phyloP scores from a whole-genome alignment of 2,797 vertebrate species.

The Moxostoma hubbsi region DNA sequence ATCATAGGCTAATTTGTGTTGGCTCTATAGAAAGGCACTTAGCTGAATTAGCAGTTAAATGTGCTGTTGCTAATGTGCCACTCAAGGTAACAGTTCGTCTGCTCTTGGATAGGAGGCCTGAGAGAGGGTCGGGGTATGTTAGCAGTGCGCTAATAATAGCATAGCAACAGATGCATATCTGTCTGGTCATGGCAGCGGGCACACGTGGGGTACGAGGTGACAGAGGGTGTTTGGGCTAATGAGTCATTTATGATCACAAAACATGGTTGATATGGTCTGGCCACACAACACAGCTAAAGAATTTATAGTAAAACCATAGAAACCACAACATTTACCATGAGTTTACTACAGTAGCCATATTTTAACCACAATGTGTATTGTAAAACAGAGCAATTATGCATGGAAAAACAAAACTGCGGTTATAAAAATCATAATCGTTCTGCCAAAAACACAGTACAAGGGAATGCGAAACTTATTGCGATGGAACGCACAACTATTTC shows the following conservation, averaged over 20 bases:
- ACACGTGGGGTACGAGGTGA: constrained; percentile 56
- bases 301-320: not conserved
- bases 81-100: constrained; percentile 66
- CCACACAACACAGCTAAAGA: too few species aligned
- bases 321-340: not conserved
- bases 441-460: too few species aligned
- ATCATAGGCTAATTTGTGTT: not conserved
- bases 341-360: too few species aligned
- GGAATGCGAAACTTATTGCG: too few species aligned
- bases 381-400: too few species aligned
- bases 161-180: constrained; percentile 74
- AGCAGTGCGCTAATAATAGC: constrained; percentile 77
- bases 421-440: too few species aligned
- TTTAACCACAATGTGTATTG: too few species aligned
- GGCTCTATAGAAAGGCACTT: not conserved
- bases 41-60: constrained; percentile 48
- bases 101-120: constrained; percentile 68
- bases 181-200: constrained; percentile 38
- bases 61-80: constrained; percentile 59
- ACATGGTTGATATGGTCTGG: constrained; percentile 21
- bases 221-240: constrained; percentile 63
- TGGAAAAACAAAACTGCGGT: too few species aligned
- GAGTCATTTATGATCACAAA: constrained; percentile 59
- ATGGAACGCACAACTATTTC: too few species aligned
- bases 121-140: constrained; percentile 72